Evolutionary conservation across 1,140 invertebrate species (phyloP).

Genomic region (Sminthurinus signatus): DNA sequence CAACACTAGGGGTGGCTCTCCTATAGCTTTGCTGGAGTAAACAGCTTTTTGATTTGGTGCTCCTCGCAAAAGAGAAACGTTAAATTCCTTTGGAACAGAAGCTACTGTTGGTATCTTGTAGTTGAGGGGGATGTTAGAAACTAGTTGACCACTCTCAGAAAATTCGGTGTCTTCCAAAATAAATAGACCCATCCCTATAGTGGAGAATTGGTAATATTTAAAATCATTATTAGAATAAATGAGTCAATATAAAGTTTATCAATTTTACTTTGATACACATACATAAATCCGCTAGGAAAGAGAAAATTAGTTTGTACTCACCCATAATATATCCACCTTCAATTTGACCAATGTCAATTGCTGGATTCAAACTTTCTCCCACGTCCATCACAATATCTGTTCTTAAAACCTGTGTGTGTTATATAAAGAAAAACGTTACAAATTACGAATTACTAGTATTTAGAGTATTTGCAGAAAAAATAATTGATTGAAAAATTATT

Average conservation of each 20-base stretch:
- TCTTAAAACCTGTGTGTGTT: constrained; percentile 50
- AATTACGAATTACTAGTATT: not conserved
- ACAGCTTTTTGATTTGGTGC: constrained; percentile 57
- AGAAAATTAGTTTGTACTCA: too few relatives aligned
- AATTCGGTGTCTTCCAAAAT: constrained; percentile 58
- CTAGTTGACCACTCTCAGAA: constrained; percentile 52
- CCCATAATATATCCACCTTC: too few relatives aligned
- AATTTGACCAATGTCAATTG: constrained; percentile 65
- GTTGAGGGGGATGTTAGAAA: constrained; percentile 56
- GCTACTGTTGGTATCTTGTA: constrained; percentile 60
- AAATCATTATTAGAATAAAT: too few relatives aligned
- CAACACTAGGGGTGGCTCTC: too few relatives aligned
- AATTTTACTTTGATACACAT: too few relatives aligned
- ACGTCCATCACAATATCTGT: constrained; percentile 68
- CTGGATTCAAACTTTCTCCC: constrained; percentile 62
- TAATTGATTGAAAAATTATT: constrained; percentile 58
- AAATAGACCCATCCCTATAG: too few relatives aligned
- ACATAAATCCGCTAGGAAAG: too few relatives aligned
- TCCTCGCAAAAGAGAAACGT: constrained; percentile 58
- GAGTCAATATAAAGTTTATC: too few relatives aligned
- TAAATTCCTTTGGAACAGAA: constrained; percentile 56
- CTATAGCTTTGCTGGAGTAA: too few relatives aligned
- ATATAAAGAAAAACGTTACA: not conserved
- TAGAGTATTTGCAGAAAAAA: not conserved
- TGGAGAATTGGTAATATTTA: too few relatives aligned